These are phyloP conservation scores for Lasioglossum zephyrum DNA, from an alignment of 2,888 invertebrate genomes.

Conservation along the genomic window DNA sequence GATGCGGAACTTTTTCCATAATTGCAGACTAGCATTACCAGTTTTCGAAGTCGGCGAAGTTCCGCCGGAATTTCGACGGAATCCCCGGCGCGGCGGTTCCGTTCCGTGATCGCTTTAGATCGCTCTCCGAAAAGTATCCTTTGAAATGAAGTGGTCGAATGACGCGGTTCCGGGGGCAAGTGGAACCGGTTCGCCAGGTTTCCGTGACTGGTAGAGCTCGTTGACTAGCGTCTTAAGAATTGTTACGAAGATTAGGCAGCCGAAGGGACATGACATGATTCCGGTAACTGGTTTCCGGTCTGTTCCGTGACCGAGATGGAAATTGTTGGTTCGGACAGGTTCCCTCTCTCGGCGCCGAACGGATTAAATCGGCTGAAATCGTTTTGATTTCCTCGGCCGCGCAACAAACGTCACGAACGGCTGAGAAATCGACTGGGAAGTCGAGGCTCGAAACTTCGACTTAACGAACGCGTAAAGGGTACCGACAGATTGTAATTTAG, in stretches of 20 bases:
- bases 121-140: constrained; percentile 1
- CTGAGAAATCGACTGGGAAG: not conserved
- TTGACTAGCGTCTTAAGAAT: constrained; percentile 32
- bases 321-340: constrained; percentile 14
- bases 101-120: constrained; percentile 25
- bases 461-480: constrained; percentile 9
- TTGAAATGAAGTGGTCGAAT: constrained; percentile 25
- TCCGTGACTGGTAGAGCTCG: constrained; percentile 26
- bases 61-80: constrained; percentile 10
- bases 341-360: constrained; percentile 16
- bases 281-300: constrained; percentile 15
- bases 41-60: not conserved
- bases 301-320: constrained; percentile 28
- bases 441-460: not conserved
- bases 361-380: constrained; percentile 17
- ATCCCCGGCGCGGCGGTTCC: not conserved
- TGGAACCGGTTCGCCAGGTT: constrained; percentile 7
- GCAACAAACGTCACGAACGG: not conserved
- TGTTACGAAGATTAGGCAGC: constrained; percentile 43
- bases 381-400: not conserved
- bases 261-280: constrained; percentile 22
- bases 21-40: not conserved
- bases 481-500: constrained; percentile 4
- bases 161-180: not conserved
- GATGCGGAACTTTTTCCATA: constrained; percentile 5